phyloP scores from a whole-genome alignment of 2,113 vertebrate genomes.

The Leiothrix lutea region DNA sequence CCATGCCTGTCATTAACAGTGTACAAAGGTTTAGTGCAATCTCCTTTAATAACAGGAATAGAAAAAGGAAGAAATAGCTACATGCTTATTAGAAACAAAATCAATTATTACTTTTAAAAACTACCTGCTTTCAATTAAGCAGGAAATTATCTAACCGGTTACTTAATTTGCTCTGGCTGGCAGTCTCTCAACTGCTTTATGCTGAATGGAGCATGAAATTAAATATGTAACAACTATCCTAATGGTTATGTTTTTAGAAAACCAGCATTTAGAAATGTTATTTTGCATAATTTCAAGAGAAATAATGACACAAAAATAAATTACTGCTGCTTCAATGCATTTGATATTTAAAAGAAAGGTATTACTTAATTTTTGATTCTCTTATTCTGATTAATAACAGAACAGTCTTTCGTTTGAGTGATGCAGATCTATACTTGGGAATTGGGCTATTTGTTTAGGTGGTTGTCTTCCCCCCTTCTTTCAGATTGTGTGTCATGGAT shows the following conservation, averaged over 20 bases:
- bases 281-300: constrained; percentile 59
- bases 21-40: constrained; percentile 39
- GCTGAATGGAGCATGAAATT: constrained; percentile 85
- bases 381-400: constrained; percentile 4
- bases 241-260: constrained; percentile 71
- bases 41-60: constrained; percentile 52
- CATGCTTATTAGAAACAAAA: constrained; percentile 74
- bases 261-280: constrained; percentile 55
- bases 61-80: constrained; percentile 58
- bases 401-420: constrained; percentile 2
- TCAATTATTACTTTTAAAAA: constrained; percentile 80
- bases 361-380: constrained; percentile 10
- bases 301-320: constrained; percentile 55
- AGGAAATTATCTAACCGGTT: constrained; percentile 81
- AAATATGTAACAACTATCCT: constrained; percentile 80
- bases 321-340: constrained; percentile 32
- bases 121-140: constrained; percentile 85
- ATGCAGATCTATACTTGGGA: neutral
- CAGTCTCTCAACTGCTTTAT: constrained; percentile 78
- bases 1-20: neutral
- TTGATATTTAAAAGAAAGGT: constrained; percentile 21
- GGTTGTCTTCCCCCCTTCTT: neutral
- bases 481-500: neutral
- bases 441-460: neutral
- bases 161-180: constrained; percentile 81